Percentiles rank a stretch among this genome's conserved stretches.
Evolutionary conservation across 2,113 vertebrate species (phyloP).

Genomic region (Noctilio leporinus): DNA sequence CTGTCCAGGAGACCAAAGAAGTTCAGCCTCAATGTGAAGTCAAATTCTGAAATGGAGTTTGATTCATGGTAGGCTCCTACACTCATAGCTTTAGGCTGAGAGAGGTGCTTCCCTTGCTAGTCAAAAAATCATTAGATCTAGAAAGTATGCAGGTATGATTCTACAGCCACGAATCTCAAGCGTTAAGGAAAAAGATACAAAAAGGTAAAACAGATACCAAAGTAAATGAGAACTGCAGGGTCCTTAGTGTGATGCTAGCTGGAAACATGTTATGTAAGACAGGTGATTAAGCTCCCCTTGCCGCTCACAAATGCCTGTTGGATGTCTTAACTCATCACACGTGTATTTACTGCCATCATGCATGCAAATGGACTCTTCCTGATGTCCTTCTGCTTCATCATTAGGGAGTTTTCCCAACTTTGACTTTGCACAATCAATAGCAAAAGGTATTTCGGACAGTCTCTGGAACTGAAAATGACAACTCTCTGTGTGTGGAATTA

Average conservation of each 20-base stretch:
- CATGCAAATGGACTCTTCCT: neutral
- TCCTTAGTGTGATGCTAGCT: neutral
- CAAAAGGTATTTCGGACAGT: neutral
- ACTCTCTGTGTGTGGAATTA: neutral
- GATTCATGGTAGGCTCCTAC: neutral
- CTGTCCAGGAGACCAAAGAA: neutral
- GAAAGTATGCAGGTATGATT: neutral
- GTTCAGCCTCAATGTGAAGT: neutral
- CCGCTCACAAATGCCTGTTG: neutral
- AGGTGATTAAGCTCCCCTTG: neutral
- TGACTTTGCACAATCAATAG: neutral
- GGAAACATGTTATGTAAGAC: neutral
- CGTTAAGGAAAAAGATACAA: neutral
- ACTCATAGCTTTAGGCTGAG: neutral
- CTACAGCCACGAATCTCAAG: neutral
- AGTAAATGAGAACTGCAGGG: neutral
- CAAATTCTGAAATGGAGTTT: constrained; percentile 32
- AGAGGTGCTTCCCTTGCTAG: neutral
- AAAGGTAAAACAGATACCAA: constrained; percentile 23
- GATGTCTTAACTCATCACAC: constrained; percentile 19
- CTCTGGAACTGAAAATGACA: neutral
- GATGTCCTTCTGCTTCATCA: neutral
- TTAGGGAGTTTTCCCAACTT: neutral
- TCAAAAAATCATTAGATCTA: neutral
- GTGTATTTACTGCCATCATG: neutral